Base-by-base conservation (phyloP, 1,140 invertebrate species). In the Neotoxoptera formosana region DNA sequence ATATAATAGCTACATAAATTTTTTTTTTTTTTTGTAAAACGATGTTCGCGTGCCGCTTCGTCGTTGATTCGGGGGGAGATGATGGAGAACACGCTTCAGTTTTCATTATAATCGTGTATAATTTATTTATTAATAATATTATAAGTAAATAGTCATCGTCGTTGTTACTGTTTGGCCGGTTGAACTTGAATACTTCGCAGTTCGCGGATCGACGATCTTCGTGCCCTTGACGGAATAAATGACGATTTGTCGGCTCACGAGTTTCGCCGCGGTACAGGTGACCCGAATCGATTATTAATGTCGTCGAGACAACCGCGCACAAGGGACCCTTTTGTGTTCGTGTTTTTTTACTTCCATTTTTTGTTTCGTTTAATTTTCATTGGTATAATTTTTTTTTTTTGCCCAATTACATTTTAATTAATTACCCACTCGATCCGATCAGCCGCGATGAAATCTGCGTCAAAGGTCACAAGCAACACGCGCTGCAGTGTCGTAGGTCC, bases 141-240 rank as follows among this genome's bases (percentile, higher is more conserved):
- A 51, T 51, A 76, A n/a, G 21, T 76, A 17, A 76, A n/a, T 48
- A 14, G 84, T 47, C 9, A 47, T 86, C 87, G 2, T 34, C 21
- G 47, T 88, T 51, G 21, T 41, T 11, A 84, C 21, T 45, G 36
- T 88, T 53, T 34, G 17, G 30, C 9, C 51, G 23, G 34, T 90
- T 90, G 88, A 90, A 90, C 88, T 90, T 90, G 88, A 90, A 90
- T n/a, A n/a, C 53, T 90, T 60, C 88, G 88, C 88, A 56, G 51
- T 56, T 51, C 51, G 88, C 88, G 88, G 51, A 53, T 51, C 51
- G 34, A 60, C 53, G 23, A 60, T 25, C 30, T 1, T 41, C 88
- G 51, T 36, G 88, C 20, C 53, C 88, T 89, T 51, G 53, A 9
- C 23, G 53, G 2, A 34, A 51, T 8, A 53, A 88, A 88, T 34